These are phyloP conservation scores for Orthonychiurus folsomi DNA, from an alignment of 2,888 invertebrate genomes.

Conservation along the genomic window DNA sequence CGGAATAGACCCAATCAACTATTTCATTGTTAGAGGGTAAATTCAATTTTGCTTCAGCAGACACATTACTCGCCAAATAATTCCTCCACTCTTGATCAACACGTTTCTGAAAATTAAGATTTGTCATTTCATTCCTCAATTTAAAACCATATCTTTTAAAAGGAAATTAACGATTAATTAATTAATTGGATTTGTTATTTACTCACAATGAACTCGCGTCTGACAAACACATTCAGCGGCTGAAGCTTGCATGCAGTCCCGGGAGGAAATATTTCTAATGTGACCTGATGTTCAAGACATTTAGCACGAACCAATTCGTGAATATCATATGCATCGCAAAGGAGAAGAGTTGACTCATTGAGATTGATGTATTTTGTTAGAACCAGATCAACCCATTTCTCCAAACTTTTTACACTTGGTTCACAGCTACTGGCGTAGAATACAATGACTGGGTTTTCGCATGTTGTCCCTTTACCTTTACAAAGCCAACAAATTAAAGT, in stretches of 20 bases:
- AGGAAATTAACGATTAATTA: slow-evolving; percentile 10
- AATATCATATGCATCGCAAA: slow-evolving; percentile 38
- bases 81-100: slow-evolving; percentile 34
- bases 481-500: no score
- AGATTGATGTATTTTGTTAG: slow-evolving; percentile 22
- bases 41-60: slow-evolving; percentile 24
- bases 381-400: slow-evolving; percentile 33
- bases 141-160: no score
- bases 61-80: slow-evolving; percentile 20
- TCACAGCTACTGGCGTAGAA: slow-evolving; percentile 30
- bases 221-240: slow-evolving; percentile 35
- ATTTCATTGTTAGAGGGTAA: slow-evolving; percentile 37
- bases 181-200: not conserved
- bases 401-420: slow-evolving; percentile 19
- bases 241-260: slow-evolving; percentile 40
- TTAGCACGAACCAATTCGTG: slow-evolving; percentile 24
- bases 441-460: slow-evolving; percentile 29
- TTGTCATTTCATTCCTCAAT: no score
- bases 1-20: slow-evolving; percentile 36
- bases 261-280: slow-evolving; percentile 30
- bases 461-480: no score
- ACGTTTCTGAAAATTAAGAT: slow-evolving; percentile 30
- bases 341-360: slow-evolving; percentile 24
- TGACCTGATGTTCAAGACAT: slow-evolving; percentile 14
- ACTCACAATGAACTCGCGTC: slow-evolving; percentile 30